Conservation (phyloP, 2,113 vertebrate species). For the Dinomys branickii region DNA sequence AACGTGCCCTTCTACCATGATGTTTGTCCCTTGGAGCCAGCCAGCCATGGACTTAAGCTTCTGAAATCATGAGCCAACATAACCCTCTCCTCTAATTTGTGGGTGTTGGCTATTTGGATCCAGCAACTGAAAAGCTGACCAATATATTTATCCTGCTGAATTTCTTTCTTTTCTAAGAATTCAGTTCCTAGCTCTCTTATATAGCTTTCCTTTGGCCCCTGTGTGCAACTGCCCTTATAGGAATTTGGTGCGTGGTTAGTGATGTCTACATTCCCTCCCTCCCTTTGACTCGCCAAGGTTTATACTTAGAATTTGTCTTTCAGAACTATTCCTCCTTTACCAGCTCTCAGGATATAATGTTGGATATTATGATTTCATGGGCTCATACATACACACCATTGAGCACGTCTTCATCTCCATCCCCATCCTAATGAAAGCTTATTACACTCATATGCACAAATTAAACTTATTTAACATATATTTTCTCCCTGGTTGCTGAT, state of each 20-base stretch:
- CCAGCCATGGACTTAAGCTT: background rate
- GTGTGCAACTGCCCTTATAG: background rate
- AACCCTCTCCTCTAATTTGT: background rate
- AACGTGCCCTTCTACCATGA: background rate
- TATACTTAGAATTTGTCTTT: background rate
- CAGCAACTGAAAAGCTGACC: background rate
- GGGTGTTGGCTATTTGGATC: background rate
- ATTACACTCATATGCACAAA: constrained; percentile 33
- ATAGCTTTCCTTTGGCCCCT: background rate
- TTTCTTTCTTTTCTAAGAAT: background rate
- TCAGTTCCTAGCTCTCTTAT: background rate
- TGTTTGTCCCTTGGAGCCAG: background rate
- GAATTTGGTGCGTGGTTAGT: background rate
- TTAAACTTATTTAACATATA: constrained; percentile 14
- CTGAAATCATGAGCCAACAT: background rate
- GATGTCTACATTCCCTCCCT: background rate
- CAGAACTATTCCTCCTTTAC: background rate
- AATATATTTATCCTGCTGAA: background rate
- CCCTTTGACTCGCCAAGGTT: background rate
- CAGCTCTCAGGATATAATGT: background rate
- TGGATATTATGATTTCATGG: background rate
- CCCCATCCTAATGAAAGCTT: constrained; percentile 44
- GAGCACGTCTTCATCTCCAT: constrained; percentile 18
- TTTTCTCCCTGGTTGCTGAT: background rate
- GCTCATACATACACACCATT: background rate